Conservation (phyloP, 2,888 invertebrate species). For the Dryomyza anilis region DNA sequence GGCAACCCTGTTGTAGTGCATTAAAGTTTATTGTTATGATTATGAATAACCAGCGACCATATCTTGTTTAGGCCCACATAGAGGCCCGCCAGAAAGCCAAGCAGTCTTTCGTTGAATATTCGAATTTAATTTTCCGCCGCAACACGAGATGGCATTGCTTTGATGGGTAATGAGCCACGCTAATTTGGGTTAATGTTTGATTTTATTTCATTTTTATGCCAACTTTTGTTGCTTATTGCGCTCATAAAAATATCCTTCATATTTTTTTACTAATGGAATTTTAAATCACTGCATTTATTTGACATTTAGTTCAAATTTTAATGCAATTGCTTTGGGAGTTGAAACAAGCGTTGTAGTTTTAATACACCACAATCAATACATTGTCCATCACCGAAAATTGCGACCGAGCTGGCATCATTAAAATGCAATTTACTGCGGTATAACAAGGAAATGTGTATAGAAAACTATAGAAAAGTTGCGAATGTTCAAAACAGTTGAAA, state of each 20-base stretch:
- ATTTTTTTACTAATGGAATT: no score
- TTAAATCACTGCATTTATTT: no score
- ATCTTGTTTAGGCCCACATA: neutral
- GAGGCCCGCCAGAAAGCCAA: neutral
- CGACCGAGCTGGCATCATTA: no score
- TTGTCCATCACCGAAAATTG: no score
- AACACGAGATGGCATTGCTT: neutral
- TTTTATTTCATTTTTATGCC: slow-evolving; percentile 13
- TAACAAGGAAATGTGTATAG: no score
- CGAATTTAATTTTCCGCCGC: neutral
- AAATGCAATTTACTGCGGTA: no score
- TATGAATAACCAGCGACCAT: slow-evolving; percentile 1
- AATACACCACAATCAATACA: no score
- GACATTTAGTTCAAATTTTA: no score
- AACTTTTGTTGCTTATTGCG: neutral
- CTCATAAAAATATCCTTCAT: neutral
- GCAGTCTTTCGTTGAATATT: neutral
- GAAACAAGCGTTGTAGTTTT: no score
- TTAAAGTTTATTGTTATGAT: slow-evolving; percentile 15
- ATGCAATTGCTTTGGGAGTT: no score
- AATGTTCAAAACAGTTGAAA: no score
- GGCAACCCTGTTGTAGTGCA: neutral
- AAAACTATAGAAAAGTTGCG: no score
- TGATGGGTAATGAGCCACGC: slow-evolving; percentile 20
- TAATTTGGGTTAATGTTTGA: slow-evolving; percentile 30